Evolutionary conservation across 2,888 invertebrate species (phyloP), one percentile per base, ranked within the genome.

Genomic region (Andrena trimmerana): DNA sequence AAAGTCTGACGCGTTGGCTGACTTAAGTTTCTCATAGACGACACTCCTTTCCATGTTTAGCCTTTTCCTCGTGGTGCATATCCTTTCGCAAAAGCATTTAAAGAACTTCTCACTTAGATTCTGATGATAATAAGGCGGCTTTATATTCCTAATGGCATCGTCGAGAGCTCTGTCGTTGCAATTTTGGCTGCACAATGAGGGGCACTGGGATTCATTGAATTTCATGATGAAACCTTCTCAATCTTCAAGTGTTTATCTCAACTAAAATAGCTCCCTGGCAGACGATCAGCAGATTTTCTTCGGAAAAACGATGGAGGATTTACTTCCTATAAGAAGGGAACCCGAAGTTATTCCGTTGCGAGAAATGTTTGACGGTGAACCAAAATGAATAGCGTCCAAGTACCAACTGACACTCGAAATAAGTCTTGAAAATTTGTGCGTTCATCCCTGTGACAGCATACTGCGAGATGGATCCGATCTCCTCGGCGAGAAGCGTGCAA

Each of bases 21-120:
- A 94, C 95, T 93, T 90, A 68, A 94, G 92, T 90, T 93, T 90
- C 31, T 94, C 94, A 31, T 93, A 89, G 0, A 96, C 86, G 83
- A 96, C 95, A 72, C 94, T 95, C 0, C 96, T 96, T 84, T 94
- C 92, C 0, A 96, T 90, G 5, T 95, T 92, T 20, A 96, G 91
- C 86, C 94, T 94, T 2, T 94, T 95, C 0, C 94, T 95, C 0
- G 95, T 95, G 90, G 96, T 95, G 0, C 95, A 95, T 86, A 95
- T 95, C 90, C 95, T 94, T 86, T 95, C 95, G 81, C 79, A 93
- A 93, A 10, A 95, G 82, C 63, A 93, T 83, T 52, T 94, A 93
- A 88, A 90, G 48, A 88, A 76, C 20, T 36, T 8, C 0, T 77
- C 54, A 20, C 13, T 54, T 0, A 52, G 20, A 5, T 42, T 24